Evolutionary conservation across 1,140 invertebrate genomes (phyloP).

Genomic region (Anthonomus grandis): DNA sequence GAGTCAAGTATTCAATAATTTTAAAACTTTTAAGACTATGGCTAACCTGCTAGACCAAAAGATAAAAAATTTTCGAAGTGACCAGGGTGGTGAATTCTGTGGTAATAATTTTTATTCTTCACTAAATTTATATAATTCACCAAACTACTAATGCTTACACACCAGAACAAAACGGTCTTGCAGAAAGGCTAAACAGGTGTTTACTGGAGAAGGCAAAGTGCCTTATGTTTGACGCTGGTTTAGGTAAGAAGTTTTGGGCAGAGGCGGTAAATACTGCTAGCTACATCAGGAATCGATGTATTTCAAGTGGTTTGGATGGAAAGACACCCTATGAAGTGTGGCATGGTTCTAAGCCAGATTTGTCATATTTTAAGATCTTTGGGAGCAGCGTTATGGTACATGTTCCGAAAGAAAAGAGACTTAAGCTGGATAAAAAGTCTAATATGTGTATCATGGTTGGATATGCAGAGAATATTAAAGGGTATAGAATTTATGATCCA

Average conservation of each 20-base stretch:
- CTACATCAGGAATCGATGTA: constrained; percentile 49
- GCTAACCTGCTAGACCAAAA: constrained; percentile 36
- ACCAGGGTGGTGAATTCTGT: constrained; percentile 37
- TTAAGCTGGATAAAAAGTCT: constrained; percentile 36
- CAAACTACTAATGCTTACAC: constrained; percentile 40
- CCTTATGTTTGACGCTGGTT: constrained; percentile 41
- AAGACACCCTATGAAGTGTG: constrained; percentile 36
- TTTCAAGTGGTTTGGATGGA: too few relatives aligned
- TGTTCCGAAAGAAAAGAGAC: constrained; percentile 34
- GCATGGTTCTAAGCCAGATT: constrained; percentile 34
- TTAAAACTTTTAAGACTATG: constrained; percentile 36
- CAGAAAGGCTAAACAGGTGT: constrained; percentile 48
- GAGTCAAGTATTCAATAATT: constrained; percentile 32
- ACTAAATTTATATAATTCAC: constrained; percentile 30
- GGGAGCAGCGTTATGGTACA: constrained; percentile 44
- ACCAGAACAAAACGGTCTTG: constrained; percentile 49
- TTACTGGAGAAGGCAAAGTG: constrained; percentile 45
- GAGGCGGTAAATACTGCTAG: constrained; percentile 49
- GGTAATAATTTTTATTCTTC: constrained; percentile 33
- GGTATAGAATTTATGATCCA: constrained; percentile 35
- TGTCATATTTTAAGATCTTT: constrained; percentile 40
- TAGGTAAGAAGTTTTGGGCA: constrained; percentile 46
- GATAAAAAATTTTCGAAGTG: constrained; percentile 39
- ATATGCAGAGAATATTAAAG: constrained; percentile 27
- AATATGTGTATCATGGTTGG: constrained; percentile 34